Evolutionary conservation across 64 coral and sea anemone species (phyloP).

Genomic region (Dendronephthya gigantea): DNA sequence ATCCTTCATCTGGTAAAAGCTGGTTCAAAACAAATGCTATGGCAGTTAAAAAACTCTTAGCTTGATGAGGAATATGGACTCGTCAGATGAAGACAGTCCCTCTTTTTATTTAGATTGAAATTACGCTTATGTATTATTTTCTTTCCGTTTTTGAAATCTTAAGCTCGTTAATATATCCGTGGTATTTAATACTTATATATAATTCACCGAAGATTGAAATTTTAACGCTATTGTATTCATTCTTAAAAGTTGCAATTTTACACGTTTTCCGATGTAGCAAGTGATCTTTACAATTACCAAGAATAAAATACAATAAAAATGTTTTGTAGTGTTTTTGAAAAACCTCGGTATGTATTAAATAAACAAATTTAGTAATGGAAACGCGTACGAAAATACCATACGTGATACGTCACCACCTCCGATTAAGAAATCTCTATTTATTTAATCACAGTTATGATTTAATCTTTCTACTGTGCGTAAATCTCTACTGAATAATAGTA

Average conservation of each 20-base stretch:
- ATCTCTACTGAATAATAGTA: too few species aligned
- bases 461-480: too few species aligned
- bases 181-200: not conserved
- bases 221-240: constrained; percentile 4
- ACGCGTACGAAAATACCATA: too few species aligned
- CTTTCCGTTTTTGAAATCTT: not conserved
- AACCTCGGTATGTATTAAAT: constrained; percentile 7
- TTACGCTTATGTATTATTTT: constrained; percentile 1
- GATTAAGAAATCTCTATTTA: too few species aligned
- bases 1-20: constrained; percentile 24
- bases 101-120: not conserved
- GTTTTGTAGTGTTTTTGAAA: not conserved
- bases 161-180: not conserved
- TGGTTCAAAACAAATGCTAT: too few species aligned
- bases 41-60: constrained; percentile 43
- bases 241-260: not conserved
- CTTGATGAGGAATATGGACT: constrained; percentile 46
- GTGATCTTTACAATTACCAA: not conserved
- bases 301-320: not conserved
- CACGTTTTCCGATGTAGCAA: not conserved
- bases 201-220: not conserved
- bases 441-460: too few species aligned
- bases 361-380: constrained; percentile 9
- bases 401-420: too few species aligned
- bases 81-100: constrained; percentile 14